These are phyloP conservation scores for Anorthoa munda DNA, from an alignment of 2,888 invertebrate species.

Conservation along the genomic window DNA sequence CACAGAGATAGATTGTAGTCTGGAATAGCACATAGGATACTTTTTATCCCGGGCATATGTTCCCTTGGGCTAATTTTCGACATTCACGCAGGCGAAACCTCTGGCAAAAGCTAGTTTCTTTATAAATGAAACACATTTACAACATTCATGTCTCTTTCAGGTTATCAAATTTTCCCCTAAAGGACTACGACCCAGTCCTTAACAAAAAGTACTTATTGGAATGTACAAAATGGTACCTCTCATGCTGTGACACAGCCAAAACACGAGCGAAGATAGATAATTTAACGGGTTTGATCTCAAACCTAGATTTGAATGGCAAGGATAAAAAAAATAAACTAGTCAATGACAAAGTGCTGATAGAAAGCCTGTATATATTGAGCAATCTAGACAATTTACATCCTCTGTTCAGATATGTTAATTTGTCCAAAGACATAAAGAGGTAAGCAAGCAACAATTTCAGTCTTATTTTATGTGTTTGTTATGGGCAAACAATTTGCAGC, in stretches of 20 bases:
- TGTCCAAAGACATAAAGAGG: slow-evolving; percentile 87
- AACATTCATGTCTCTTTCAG: slow-evolving; percentile 80
- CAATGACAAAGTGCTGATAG: slow-evolving; percentile 90
- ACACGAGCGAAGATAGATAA: slow-evolving; percentile 51
- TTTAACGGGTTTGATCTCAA: slow-evolving; percentile 59
- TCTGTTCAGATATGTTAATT: slow-evolving; percentile 87
- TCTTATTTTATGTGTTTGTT: background rate
- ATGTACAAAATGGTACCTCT: slow-evolving; percentile 93
- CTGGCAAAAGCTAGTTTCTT: too few species aligned
- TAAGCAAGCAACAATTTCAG: slow-evolving; percentile 66
- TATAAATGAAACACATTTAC: too few species aligned
- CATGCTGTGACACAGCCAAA: slow-evolving; percentile 89
- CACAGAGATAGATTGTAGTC: too few species aligned
- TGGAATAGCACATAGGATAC: too few species aligned
- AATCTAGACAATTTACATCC: slow-evolving; percentile 92
- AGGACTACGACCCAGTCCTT: slow-evolving; percentile 92
- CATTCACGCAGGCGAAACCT: too few species aligned
- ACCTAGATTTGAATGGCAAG: slow-evolving; percentile 63
- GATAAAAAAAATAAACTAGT: slow-evolving; percentile 60
- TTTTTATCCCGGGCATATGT: too few species aligned
- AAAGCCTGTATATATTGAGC: slow-evolving; percentile 92
- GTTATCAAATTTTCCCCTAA: slow-evolving; percentile 90
- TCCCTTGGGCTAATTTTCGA: too few species aligned
- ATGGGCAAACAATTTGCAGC: background rate
- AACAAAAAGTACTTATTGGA: slow-evolving; percentile 93